These are phyloP conservation scores for Maniola hyperantus DNA, from an alignment of 2,888 invertebrate genomes.

Conservation along the genomic window DNA sequence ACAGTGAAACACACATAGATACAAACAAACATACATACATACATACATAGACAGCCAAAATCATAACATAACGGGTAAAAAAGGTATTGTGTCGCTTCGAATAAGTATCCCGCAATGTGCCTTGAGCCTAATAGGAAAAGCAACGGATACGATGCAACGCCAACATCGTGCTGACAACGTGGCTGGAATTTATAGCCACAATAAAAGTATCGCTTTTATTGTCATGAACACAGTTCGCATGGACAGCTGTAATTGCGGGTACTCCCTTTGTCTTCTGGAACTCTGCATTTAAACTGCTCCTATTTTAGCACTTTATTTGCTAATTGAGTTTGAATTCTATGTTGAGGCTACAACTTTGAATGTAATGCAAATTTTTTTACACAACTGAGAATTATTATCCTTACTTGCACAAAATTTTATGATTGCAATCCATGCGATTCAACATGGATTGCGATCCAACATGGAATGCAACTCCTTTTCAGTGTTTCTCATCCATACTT, in stretches of 20 bases:
- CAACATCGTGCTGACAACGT: conserved; percentile 36
- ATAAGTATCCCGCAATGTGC: too few relatives aligned
- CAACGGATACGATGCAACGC: conserved; percentile 33
- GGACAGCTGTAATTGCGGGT: conserved; percentile 78
- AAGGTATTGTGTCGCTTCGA: too few relatives aligned
- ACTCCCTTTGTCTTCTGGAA: conserved; percentile 72
- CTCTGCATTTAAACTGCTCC: conserved; percentile 67
- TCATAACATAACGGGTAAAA: too few relatives aligned
- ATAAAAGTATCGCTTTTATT: conserved; percentile 80
- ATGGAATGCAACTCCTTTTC: too few relatives aligned
- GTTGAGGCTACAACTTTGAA: not conserved
- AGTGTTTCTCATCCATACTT: too few relatives aligned
- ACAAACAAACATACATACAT: too few relatives aligned
- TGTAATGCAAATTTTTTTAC: not conserved
- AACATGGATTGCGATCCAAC: too few relatives aligned
- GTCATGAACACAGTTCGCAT: conserved; percentile 76
- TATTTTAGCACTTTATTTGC: conserved; percentile 58
- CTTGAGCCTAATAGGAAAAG: conserved; percentile 22
- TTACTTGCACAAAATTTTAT: too few relatives aligned
- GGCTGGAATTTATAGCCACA: conserved; percentile 62
- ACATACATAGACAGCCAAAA: too few relatives aligned
- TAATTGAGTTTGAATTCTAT: conserved; percentile 10
- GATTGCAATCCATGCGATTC: too few relatives aligned
- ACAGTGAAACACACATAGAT: too few relatives aligned
- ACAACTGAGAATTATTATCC: too few relatives aligned